phyloP scores from a whole-genome alignment of 2,888 invertebrate genomes.

The Drosophila recens region DNA sequence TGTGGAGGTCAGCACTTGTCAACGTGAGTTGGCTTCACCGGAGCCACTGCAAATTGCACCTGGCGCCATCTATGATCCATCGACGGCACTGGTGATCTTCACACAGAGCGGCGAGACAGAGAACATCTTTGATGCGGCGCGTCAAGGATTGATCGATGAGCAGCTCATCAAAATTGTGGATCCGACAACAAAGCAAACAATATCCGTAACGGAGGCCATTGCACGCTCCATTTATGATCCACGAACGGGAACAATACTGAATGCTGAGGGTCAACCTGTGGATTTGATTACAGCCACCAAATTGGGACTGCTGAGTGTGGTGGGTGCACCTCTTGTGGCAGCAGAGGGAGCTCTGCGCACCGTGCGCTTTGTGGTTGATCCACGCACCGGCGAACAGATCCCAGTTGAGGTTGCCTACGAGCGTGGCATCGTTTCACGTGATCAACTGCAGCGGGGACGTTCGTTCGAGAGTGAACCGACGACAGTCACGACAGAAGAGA shows the following conservation, averaged over 20 bases:
- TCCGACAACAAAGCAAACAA: constrained; percentile 88
- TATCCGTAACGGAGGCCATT: constrained; percentile 91
- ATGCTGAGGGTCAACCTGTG: constrained; percentile 89
- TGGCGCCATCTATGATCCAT: constrained; percentile 92
- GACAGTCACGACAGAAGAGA: constrained; percentile 86
- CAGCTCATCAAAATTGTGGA: constrained; percentile 90
- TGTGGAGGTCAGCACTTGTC: constrained; percentile 85
- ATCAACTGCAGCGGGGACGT: constrained; percentile 79
- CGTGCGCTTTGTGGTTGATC: constrained; percentile 90
- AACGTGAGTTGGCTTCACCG: constrained; percentile 85
- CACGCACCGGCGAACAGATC: constrained; percentile 92
- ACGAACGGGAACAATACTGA: constrained; percentile 89
- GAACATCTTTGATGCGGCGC: constrained; percentile 91
- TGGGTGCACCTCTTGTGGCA: constrained; percentile 91
- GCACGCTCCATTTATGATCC: constrained; percentile 91
- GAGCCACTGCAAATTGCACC: constrained; percentile 91
- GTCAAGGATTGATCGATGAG: constrained; percentile 90
- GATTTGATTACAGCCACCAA: constrained; percentile 91
- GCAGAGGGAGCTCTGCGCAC: constrained; percentile 90
- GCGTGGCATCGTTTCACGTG: constrained; percentile 88
- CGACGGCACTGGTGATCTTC: constrained; percentile 90
- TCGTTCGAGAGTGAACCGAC: constrained; percentile 86
- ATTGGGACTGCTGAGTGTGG: constrained; percentile 90
- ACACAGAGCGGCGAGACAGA: constrained; percentile 90
- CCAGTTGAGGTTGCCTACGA: constrained; percentile 93